A percentile compares a stretch with the other conserved stretches of the same genome.
These are phyloP conservation scores for Irena cyanogastra DNA, from an alignment of 2,113 vertebrate genomes.

Conservation along the genomic window DNA sequence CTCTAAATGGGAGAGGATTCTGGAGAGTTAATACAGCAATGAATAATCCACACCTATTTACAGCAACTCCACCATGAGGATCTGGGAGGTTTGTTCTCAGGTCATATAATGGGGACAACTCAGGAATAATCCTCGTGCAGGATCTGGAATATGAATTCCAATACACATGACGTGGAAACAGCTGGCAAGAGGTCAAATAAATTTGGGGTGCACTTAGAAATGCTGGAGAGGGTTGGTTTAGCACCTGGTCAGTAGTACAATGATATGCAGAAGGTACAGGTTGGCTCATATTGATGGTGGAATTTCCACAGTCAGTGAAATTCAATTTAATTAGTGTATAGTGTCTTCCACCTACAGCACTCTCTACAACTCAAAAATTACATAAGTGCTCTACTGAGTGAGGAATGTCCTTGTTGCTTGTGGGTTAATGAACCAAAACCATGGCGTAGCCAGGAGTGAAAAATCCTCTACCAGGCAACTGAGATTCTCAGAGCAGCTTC, in stretches of 20 bases:
- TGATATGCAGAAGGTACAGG: neutral
- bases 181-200: neutral
- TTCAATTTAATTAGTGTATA: neutral
- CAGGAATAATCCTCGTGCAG: neutral
- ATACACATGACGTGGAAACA: rapidly evolving
- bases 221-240: neutral
- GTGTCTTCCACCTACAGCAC: neutral
- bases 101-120: neutral
- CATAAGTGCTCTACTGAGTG: neutral
- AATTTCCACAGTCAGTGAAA: neutral
- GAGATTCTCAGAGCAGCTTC: neutral
- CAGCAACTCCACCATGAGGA: neutral
- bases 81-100: neutral
- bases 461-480: neutral
- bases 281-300: neutral
- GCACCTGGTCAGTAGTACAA: neutral
- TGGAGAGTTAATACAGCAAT: neutral
- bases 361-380: neutral
- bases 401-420: neutral
- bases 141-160: neutral
- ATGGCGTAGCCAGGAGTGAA: neutral
- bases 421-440: neutral
- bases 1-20: neutral
- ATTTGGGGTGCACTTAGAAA: neutral
- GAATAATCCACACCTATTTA: neutral